Percentiles rank a stretch among this genome's conserved stretches.
These are phyloP conservation scores for Rhagophthalmus giganteus DNA, from an alignment of 2,888 invertebrate species.

Conservation along the genomic window DNA sequence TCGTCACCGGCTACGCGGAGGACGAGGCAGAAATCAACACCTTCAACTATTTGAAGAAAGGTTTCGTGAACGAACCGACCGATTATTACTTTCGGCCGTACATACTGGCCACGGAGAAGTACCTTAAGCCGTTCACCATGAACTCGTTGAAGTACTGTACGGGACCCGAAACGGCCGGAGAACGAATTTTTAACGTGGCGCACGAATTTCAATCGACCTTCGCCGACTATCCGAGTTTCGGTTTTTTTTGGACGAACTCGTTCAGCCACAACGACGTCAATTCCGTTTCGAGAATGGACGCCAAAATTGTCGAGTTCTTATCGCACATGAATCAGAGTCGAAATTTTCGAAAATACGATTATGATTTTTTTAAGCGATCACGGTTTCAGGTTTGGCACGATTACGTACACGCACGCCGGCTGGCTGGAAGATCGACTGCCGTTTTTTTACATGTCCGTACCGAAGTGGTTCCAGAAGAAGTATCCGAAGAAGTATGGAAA, in stretches of 20 bases:
- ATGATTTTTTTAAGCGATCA: slow-evolving; percentile 79
- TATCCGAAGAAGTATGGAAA: slow-evolving; percentile 62
- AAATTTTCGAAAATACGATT: slow-evolving; percentile 66
- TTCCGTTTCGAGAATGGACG: slow-evolving; percentile 69
- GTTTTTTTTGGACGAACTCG: slow-evolving; percentile 81
- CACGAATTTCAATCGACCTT: slow-evolving; percentile 68
- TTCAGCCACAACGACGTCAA: slow-evolving; percentile 75
- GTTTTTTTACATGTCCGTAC: slow-evolving; percentile 70
- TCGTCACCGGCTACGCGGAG: slow-evolving; percentile 79
- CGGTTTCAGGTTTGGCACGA: slow-evolving; percentile 76
- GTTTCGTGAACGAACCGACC: slow-evolving; percentile 73
- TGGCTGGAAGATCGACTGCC: slow-evolving; percentile 82
- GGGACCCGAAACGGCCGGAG: slow-evolving; percentile 65
- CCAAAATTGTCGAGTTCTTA: slow-evolving; percentile 63
- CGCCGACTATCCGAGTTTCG: slow-evolving; percentile 67
- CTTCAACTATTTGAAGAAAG: slow-evolving; percentile 72
- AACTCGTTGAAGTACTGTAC: slow-evolving; percentile 55
- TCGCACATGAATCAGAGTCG: slow-evolving; percentile 61
- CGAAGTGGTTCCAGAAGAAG: slow-evolving; percentile 63
- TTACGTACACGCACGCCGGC: slow-evolving; percentile 68
- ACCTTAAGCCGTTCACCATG: slow-evolving; percentile 43
- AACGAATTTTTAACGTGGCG: slow-evolving; percentile 71
- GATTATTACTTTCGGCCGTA: slow-evolving; percentile 82
- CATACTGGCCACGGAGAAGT: slow-evolving; percentile 66
- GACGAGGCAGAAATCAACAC: slow-evolving; percentile 74